A percentile compares a stretch with the other conserved stretches of the same genome.
Evolutionary conservation across 2,113 vertebrate species (phyloP).

Genomic region (Myodes glareolus): DNA sequence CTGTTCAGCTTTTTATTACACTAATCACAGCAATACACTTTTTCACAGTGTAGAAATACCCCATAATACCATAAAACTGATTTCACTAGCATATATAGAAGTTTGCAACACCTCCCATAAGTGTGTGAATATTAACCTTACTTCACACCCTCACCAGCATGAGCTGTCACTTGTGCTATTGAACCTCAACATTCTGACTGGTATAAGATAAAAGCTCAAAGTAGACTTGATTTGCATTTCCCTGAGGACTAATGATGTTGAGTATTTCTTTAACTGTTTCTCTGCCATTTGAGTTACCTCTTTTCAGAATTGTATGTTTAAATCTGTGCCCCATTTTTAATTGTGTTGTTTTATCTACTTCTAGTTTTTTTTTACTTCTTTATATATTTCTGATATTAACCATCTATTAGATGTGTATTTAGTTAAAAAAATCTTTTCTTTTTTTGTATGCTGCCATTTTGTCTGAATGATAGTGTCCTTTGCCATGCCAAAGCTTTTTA

Average conservation of each 20-base stretch:
- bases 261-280: background rate
- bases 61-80: background rate
- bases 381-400: background rate
- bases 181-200: background rate
- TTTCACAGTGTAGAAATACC: no score
- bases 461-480: background rate
- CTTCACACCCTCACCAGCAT: background rate
- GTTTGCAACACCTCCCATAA: background rate
- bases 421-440: no score
- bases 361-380: background rate
- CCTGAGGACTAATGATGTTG: background rate
- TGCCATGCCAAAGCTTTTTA: background rate
- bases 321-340: no score
- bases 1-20: no score
- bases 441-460: background rate
- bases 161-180: background rate
- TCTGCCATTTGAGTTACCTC: background rate
- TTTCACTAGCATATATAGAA: background rate
- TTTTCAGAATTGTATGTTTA: background rate
- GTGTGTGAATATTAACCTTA: background rate
- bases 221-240: background rate
- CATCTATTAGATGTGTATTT: background rate
- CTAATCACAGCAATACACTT: no score
- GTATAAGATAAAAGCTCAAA: background rate
- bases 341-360: background rate